Evolutionary conservation across 1,140 invertebrate genomes (phyloP), one percentile per base, ranked within the genome.

Genomic region (Cecropterus lyciades): DNA sequence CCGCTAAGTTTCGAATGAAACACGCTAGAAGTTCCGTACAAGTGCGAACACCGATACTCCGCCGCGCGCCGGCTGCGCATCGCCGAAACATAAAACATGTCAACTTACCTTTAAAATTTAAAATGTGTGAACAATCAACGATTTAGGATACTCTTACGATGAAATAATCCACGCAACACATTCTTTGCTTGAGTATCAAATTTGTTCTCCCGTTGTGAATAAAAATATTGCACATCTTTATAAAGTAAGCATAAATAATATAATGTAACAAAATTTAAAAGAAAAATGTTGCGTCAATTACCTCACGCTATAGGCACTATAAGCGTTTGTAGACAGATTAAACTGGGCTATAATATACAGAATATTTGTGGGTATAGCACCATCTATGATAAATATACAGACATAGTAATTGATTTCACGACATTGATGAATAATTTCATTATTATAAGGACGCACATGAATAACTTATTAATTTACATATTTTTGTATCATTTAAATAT

Each of bases 31-130:
- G 51, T 65, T 59, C 67, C 52, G 56, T 27, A 63, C 14, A 46
- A 67, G 46, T 59, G 67, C 57, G 59, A 59, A 57, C 59, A 57
- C 60, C 60, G 46, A 65, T 56, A 64, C 51, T 56, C 52, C 15
- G 42, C 48, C 56, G 27, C 16, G 11, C 40, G n/a, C n/a, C 30
- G 40, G 56, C 55, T 24, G 20, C 16, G 51, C 51, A 68, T 68
- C 59, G 66, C 66, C 60, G 60, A 56, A 63, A 62, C 24, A 62
- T 11, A 59, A 59, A 51, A 27, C 56, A 48, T 60, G 15, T 33
- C 42, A 46, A 46, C 42, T 27, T 43, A 57, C 40, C n/a, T 7
- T 33, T 53, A 53, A 53, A 53, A 53, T 53, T 53, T 40, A 3
- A 20, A 48, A 40, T 40, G 20, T 59, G 56, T 59, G 56, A 59